Percentiles rank a stretch among this genome's conserved stretches.
phyloP scores from a whole-genome alignment of 2,888 invertebrate species.

The Notodonta ziczac region DNA sequence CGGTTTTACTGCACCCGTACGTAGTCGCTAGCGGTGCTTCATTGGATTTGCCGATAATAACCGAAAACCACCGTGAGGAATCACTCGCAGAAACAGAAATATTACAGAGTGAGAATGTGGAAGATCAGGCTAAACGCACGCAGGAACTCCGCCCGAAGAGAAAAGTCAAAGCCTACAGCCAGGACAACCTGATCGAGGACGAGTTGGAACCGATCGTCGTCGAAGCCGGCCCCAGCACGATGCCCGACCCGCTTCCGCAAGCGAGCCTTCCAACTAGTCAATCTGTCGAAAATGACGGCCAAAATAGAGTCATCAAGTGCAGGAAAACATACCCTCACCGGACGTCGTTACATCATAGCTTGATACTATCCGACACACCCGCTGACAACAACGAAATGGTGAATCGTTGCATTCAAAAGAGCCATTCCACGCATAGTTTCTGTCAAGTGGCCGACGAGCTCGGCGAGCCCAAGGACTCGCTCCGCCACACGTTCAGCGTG shows the following conservation, averaged over 20 bases:
- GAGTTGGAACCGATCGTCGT: constrained; percentile 35
- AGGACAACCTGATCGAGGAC: constrained; percentile 51
- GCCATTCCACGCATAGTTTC: constrained; percentile 62
- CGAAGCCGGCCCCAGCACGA: constrained; percentile 47
- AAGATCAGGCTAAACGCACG: not conserved
- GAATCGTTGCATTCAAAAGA: constrained; percentile 55
- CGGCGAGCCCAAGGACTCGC: constrained; percentile 31
- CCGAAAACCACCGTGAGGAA: constrained; percentile 61
- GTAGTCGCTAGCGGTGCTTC: constrained; percentile 64
- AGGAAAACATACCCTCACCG: constrained; percentile 33
- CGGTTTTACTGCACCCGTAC: constrained; percentile 68
- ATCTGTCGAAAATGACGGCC: constrained; percentile 32
- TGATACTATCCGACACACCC: constrained; percentile 47
- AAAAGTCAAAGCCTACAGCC: constrained; percentile 57
- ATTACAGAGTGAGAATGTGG: constrained; percentile 32
- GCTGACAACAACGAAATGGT: constrained; percentile 53
- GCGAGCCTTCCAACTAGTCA: not conserved
- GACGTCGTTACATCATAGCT: constrained; percentile 58
- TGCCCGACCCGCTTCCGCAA: constrained; percentile 27
- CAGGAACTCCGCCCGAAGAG: constrained; percentile 28
- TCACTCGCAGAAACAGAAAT: constrained; percentile 49
- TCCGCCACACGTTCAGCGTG: constrained; percentile 48
- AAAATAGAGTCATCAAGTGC: constrained; percentile 37
- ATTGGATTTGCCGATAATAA: constrained; percentile 67
- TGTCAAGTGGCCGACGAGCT: constrained; percentile 35